phyloP scores from a whole-genome alignment of 53 echinoderm and acorn worm genomes.

The Echinarachnius parma region DNA sequence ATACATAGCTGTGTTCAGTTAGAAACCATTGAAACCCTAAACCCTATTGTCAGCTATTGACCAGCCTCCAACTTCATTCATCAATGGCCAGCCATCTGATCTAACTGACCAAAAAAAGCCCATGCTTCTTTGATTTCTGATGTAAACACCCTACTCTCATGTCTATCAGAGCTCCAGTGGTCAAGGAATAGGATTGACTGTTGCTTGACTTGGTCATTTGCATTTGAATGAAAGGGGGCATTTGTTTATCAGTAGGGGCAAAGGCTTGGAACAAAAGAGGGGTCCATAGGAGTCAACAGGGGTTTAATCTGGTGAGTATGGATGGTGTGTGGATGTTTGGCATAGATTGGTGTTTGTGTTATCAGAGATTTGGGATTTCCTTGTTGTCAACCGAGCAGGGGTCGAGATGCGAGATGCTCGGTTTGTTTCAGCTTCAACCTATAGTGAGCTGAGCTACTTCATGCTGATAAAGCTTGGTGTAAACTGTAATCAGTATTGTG shows the following conservation, averaged over 20 bases:
- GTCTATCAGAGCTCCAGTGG: too few species aligned
- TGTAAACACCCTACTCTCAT: conserved; percentile 20
- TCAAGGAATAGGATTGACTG: too few species aligned
- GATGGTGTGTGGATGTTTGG: background rate
- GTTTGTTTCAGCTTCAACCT: too few species aligned
- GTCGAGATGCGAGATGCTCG: too few species aligned
- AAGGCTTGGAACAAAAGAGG: conserved; percentile 1
- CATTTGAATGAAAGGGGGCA: background rate
- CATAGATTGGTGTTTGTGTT: too few species aligned
- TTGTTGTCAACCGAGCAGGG: too few species aligned
- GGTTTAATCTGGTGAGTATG: background rate
- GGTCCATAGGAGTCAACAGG: conserved; percentile 7
- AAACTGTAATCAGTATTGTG: too few species aligned
- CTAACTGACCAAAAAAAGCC: background rate
- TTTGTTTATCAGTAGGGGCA: background rate
- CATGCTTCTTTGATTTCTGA: conserved; percentile 7
- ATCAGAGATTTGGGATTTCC: too few species aligned
- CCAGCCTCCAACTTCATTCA: conserved; percentile 9
- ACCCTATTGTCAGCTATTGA: background rate
- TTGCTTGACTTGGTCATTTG: conserved; percentile 6
- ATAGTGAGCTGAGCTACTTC: too few species aligned
- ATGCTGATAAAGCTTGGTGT: too few species aligned
- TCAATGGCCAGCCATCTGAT: background rate
- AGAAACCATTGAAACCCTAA: conserved; percentile 17
- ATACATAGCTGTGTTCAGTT: conserved; percentile 41